Conservation (phyloP, 1,140 invertebrate species). For the Lasaia peninsularis region DNA sequence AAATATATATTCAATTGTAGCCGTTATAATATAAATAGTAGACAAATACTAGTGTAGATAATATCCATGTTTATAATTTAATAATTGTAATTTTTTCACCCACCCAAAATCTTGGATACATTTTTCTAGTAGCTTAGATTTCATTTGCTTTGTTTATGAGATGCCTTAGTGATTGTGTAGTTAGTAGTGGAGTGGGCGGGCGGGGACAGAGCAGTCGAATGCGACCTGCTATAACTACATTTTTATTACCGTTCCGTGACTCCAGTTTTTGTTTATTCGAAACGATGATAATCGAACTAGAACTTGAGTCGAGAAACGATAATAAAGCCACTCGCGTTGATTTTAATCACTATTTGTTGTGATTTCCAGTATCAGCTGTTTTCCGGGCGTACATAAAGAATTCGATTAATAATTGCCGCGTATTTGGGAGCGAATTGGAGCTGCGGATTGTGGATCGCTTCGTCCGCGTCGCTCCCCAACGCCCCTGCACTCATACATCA, state of each 20-base stretch:
- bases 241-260: constrained; percentile 23
- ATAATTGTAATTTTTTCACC: neutral
- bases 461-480: constrained; percentile 20
- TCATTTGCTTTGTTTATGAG: constrained; percentile 2
- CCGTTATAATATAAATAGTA: neutral
- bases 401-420: constrained; percentile 21
- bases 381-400: constrained; percentile 81
- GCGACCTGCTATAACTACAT: constrained; percentile 22
- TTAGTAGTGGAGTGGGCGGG: constrained; percentile 37
- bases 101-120: neutral
- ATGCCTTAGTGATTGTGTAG: constrained; percentile 20
- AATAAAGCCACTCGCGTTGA: constrained; percentile 32
- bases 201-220: constrained; percentile 29
- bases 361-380: constrained; percentile 87
- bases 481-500: constrained; percentile 28
- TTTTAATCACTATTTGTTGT: constrained; percentile 61
- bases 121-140: neutral
- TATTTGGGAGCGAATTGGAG: constrained; percentile 22
- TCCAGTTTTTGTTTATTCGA: neutral
- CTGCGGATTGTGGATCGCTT: constrained; percentile 18
- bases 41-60: neutral
- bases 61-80: neutral
- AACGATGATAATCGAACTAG: neutral
- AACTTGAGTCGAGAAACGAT: constrained; percentile 21
- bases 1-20: neutral